These are phyloP conservation scores for Pagetopsis macropterus DNA, from an alignment of 2,797 vertebrate species.

Conservation along the genomic window DNA sequence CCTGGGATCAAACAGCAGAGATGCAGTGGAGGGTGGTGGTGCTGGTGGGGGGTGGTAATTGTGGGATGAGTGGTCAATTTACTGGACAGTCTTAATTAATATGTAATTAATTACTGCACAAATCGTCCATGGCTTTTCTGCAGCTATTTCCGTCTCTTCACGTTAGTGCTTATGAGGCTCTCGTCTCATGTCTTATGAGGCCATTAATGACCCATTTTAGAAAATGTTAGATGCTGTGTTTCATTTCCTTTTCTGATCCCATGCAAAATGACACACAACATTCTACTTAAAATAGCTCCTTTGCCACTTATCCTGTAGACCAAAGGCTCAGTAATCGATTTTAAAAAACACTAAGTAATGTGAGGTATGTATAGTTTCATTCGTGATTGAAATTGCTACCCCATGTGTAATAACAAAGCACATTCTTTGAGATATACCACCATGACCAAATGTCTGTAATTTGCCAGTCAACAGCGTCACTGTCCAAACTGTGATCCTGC, in stretches of 20 bases:
- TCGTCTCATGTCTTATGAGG: conserved; percentile 11
- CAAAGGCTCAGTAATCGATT: conserved; percentile 1
- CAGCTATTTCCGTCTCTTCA: not conserved
- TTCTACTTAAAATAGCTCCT: conserved; percentile 17
- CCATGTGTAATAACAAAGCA: conserved; percentile 26
- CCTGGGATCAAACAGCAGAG: conserved; percentile 58
- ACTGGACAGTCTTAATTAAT: conserved; percentile 46
- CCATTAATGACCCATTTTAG: conserved; percentile 45
- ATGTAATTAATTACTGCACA: conserved; percentile 45
- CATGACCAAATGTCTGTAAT: conserved; percentile 50
- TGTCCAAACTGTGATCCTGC: conserved; percentile 53
- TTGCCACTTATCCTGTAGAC: not conserved
- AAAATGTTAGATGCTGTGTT: conserved; percentile 43
- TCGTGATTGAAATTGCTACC: conserved; percentile 39
- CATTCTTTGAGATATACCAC: conserved; percentile 23
- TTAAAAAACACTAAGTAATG: conserved; percentile 20
- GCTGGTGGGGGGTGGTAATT: conserved; percentile 31
- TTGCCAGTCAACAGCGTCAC: conserved; percentile 55
- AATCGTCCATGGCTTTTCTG: conserved; percentile 32
- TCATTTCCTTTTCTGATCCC: conserved; percentile 48
- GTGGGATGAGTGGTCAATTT: conserved; percentile 42
- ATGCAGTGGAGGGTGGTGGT: conserved; percentile 47
- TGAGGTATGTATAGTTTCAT: conserved; percentile 49
- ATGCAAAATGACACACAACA: conserved; percentile 21
- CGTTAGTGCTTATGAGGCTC: conserved; percentile 44